A percentile compares a stretch with the other conserved stretches of the same genome.
Conservation (phyloP, 37 sponge, comb jelly and placozoan genomes). For the Aplysina aerophoba region DNA sequence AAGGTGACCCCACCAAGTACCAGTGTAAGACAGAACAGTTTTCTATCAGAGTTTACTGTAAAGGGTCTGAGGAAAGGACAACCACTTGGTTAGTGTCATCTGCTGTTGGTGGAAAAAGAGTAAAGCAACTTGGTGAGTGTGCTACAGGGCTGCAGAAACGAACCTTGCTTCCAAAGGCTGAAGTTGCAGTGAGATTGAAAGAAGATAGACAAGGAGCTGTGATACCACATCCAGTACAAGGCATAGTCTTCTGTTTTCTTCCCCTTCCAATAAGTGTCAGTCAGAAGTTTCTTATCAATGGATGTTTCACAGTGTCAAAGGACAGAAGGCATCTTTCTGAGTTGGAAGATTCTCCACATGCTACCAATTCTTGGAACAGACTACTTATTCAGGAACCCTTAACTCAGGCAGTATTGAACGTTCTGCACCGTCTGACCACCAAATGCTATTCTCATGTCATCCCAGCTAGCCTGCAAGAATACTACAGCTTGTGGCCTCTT, state of each 20-base stretch:
- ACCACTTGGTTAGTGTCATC: no score
- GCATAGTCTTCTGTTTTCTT: conserved; percentile 53
- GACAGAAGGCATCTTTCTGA: conserved; percentile 45
- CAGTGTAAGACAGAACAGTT: no score
- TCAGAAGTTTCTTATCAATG: conserved; percentile 53
- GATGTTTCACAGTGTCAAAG: conserved; percentile 54
- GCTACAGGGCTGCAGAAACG: conserved; percentile 5
- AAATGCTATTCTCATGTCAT: neutral
- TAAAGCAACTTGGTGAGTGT: no score
- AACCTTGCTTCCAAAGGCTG: conserved; percentile 36
- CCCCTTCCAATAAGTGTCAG: conserved; percentile 56
- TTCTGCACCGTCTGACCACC: conserved; percentile 26
- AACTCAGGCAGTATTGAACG: conserved; percentile 32
- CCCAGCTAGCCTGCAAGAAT: conserved; percentile 11
- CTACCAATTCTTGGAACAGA: conserved; percentile 52
- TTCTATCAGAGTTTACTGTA: no score
- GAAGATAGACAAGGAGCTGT: neutral
- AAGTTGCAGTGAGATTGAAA: conserved; percentile 36
- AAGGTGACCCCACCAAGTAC: no score
- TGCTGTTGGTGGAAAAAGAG: no score
- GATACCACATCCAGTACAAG: conserved; percentile 12
- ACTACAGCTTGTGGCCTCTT: conserved; percentile 62
- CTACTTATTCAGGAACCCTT: conserved; percentile 39
- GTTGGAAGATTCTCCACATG: conserved; percentile 9
- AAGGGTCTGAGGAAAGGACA: no score